These are phyloP conservation scores for Drosophila buzzatii DNA, from an alignment of 2,888 invertebrate genomes.

Conservation along the genomic window DNA sequence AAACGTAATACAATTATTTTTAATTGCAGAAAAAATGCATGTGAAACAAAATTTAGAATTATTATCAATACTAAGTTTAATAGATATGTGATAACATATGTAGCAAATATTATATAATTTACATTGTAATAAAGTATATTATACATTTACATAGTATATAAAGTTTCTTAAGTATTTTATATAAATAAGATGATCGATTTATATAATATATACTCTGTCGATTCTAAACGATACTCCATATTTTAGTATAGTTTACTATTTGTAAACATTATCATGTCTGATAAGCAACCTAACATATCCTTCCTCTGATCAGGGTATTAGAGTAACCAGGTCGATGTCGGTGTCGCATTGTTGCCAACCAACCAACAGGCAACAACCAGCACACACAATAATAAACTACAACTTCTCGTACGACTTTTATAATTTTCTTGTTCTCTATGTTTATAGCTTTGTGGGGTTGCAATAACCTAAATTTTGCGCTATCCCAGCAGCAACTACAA, in stretches of 20 bases:
- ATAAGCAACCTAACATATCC: not conserved
- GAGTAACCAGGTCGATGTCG: conserved; percentile 18
- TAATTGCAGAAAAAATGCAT: not conserved
- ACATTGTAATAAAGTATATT: too few relatives aligned
- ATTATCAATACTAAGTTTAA: not conserved
- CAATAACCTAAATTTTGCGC: conserved; percentile 52
- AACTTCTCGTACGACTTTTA: conserved; percentile 34
- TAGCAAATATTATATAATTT: too few relatives aligned
- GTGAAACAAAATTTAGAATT: not conserved
- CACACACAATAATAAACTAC: conserved; percentile 9
- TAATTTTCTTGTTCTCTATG: conserved; percentile 33
- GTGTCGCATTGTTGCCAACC: conserved; percentile 52
- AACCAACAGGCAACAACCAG: conserved; percentile 31
- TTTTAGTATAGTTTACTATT: not conserved
- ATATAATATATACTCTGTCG: not conserved
- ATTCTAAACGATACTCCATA: not conserved
- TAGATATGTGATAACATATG: not conserved
- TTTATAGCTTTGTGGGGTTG: conserved; percentile 30
- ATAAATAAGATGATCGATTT: too few relatives aligned
- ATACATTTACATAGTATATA: too few relatives aligned
- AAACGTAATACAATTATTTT: conserved; percentile 15
- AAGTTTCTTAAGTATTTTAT: too few relatives aligned
- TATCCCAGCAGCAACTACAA: conserved; percentile 42
- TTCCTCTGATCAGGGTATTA: not conserved
- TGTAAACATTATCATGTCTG: not conserved